Percentiles rank a stretch among this genome's conserved stretches.
Evolutionary conservation across 2,113 vertebrate species (phyloP).

Genomic region (Rhea americana): DNA sequence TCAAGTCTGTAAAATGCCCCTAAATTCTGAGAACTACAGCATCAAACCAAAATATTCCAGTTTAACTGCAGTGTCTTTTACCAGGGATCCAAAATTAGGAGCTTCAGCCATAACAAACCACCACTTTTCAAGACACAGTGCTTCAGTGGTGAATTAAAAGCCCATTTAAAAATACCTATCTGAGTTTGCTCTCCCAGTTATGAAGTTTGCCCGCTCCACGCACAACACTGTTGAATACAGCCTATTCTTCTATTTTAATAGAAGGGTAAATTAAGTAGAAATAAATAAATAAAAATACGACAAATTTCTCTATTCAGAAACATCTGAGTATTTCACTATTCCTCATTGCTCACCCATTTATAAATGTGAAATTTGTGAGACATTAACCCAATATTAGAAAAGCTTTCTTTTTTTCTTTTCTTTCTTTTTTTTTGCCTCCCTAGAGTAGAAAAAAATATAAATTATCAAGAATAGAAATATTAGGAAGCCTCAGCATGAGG

Average conservation of each 20-base stretch:
- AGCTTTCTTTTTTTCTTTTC: not conserved
- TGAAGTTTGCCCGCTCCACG: not conserved
- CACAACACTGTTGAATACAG: not conserved
- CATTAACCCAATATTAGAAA: not conserved
- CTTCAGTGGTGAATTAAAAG: not conserved
- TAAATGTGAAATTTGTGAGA: not conserved
- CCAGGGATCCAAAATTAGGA: not conserved
- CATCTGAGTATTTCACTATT: not conserved
- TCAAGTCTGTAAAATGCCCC: not conserved
- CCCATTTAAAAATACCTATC: not conserved
- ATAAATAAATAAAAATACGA: not conserved
- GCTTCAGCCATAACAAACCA: not conserved
- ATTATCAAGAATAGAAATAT: not conserved
- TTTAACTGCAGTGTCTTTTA: not conserved
- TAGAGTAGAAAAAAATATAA: not conserved
- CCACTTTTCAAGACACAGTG: not conserved
- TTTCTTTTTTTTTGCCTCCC: not conserved
- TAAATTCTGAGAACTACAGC: not conserved
- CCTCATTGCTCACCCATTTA: not conserved
- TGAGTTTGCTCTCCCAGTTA: not conserved
- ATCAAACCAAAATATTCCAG: not conserved
- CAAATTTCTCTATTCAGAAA: not conserved
- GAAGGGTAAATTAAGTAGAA: not conserved
- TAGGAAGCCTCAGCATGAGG: not conserved
- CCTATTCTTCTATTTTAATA: not conserved